Evolutionary conservation across 2,797 vertebrate species (phyloP).

Genomic region (Eptatretus atami): DNA sequence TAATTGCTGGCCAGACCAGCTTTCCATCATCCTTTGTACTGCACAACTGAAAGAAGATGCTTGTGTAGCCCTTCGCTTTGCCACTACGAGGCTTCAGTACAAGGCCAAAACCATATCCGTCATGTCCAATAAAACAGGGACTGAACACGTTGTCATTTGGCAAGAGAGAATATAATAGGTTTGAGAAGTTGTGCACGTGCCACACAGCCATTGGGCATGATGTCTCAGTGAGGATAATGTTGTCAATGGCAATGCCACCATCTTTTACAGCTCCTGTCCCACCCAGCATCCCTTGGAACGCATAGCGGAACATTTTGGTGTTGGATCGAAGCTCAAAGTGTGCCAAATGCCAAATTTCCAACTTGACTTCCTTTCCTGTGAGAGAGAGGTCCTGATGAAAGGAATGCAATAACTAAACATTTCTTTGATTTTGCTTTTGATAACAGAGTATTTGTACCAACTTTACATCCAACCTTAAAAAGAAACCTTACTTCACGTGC

Average conservation of each 20-base stretch:
- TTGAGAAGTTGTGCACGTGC: conserved; percentile 31
- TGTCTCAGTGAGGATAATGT: conserved; percentile 34
- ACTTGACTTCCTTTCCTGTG: too few relatives aligned
- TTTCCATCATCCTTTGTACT: conserved; percentile 41
- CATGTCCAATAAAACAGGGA: conserved; percentile 39
- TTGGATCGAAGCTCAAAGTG: conserved; percentile 27
- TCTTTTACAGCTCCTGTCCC: conserved; percentile 13
- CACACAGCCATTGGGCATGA: conserved; percentile 36
- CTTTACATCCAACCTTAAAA: too few relatives aligned
- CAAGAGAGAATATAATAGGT: conserved; percentile 14
- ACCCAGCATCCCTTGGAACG: conserved; percentile 35
- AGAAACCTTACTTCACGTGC: too few relatives aligned
- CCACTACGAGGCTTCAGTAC: conserved; percentile 14
- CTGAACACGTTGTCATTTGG: conserved; percentile 14
- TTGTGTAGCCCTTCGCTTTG: conserved; percentile 11
- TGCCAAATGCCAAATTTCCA: conserved; percentile 32
- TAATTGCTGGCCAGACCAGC: conserved; percentile 41
- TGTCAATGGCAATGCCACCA: conserved; percentile 38
- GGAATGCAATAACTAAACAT: too few relatives aligned
- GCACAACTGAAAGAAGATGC: conserved; percentile 29
- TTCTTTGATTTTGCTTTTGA: too few relatives aligned
- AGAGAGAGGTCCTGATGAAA: too few relatives aligned
- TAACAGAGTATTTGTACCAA: too few relatives aligned
- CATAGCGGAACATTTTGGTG: conserved; percentile 37
- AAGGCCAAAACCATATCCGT: conserved; percentile 38